A percentile compares a stretch with the other conserved stretches of the same genome.
These are phyloP conservation scores for Thinocorus orbignyianus DNA, from an alignment of 2,113 vertebrate genomes.

Conservation along the genomic window DNA sequence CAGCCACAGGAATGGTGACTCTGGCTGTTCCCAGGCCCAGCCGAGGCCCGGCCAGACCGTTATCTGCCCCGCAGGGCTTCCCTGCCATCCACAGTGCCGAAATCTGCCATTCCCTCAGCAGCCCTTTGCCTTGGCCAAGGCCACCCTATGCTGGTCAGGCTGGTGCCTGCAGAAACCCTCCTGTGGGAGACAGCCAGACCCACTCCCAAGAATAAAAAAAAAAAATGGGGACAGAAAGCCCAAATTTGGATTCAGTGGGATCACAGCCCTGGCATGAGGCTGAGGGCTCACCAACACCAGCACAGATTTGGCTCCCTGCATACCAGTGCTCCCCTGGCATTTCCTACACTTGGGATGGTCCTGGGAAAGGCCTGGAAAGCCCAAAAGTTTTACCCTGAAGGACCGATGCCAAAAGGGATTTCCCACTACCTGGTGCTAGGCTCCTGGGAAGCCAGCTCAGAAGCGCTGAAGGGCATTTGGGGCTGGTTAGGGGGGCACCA, in stretches of 20 bases:
- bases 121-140: not conserved
- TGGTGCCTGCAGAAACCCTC: not conserved
- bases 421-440: not conserved
- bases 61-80: not conserved
- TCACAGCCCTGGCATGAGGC: not conserved
- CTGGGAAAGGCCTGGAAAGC: not conserved
- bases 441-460: not conserved
- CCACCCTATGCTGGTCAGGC: not conserved
- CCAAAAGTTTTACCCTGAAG: not conserved
- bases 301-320: rapidly evolving
- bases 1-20: rapidly evolving
- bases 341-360: not conserved
- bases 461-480: not conserved
- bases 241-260: not conserved
- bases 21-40: not conserved
- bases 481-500: not conserved
- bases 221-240: not conserved
- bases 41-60: not conserved
- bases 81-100: rapidly evolving
- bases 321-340: not conserved
- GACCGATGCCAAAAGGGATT: not conserved
- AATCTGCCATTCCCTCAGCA: not conserved
- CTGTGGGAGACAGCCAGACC: not conserved
- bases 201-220: not conserved
- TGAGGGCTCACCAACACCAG: not conserved